A percentile compares a stretch with the other conserved stretches of the same genome.
Evolutionary conservation across 1,140 invertebrate genomes (phyloP).

Genomic region (Drosophila sproati): DNA sequence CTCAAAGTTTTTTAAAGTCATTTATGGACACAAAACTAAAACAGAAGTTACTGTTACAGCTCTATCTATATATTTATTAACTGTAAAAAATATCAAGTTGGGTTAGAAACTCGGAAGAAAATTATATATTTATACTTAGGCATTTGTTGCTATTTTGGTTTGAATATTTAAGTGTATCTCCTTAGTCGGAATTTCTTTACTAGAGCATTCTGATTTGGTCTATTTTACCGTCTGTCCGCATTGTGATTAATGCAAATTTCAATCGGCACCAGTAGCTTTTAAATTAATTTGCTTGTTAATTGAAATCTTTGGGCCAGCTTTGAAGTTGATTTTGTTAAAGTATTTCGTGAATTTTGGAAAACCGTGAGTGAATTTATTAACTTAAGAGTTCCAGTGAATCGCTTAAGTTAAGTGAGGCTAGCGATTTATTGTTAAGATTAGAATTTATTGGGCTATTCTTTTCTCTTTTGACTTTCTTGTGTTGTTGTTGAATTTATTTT

Average conservation of each 20-base stretch:
- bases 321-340: conserved; percentile 6
- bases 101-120: too few species aligned
- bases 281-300: conserved; percentile 29
- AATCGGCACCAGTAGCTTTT: conserved; percentile 33
- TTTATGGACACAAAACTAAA: too few species aligned
- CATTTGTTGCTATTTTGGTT: conserved; percentile 17
- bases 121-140: too few species aligned
- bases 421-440: neutral
- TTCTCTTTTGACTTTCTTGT: too few species aligned
- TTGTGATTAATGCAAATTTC: conserved; percentile 42
- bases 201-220: too few species aligned
- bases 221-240: neutral
- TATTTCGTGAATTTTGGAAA: conserved; percentile 33
- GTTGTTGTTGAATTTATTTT: too few species aligned
- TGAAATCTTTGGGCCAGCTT: conserved; percentile 4
- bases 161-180: too few species aligned
- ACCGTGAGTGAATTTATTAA: conserved; percentile 13
- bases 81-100: too few species aligned
- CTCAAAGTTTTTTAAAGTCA: too few species aligned
- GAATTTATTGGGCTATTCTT: too few species aligned
- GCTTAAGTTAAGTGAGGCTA: neutral
- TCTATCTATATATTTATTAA: too few species aligned
- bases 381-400: conserved; percentile 5
- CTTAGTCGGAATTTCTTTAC: neutral
- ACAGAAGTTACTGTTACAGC: too few species aligned